A percentile compares a stretch with the other conserved stretches of the same genome.
These are phyloP conservation scores for Nannoperca australis DNA, from an alignment of 2,797 vertebrate genomes.

Conservation along the genomic window DNA sequence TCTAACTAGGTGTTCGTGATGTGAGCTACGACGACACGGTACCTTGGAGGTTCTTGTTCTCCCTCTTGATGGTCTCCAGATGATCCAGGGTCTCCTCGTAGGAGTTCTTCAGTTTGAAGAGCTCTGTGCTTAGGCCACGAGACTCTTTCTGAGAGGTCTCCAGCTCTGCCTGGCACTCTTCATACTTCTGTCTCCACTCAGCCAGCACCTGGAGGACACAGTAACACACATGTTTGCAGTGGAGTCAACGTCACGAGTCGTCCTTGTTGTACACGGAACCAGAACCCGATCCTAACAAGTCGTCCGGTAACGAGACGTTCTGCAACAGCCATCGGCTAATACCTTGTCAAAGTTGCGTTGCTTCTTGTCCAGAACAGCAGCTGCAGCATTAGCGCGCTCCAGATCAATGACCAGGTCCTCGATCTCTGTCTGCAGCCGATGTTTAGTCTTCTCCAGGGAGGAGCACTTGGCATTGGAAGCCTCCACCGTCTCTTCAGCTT, in stretches of 20 bases:
- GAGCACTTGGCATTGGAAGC: slow-evolving; percentile 92
- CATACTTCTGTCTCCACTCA: slow-evolving; percentile 92
- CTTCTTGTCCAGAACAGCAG: slow-evolving; percentile 92
- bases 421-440: slow-evolving; percentile 93
- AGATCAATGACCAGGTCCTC: slow-evolving; percentile 93
- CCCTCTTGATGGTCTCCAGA: slow-evolving; percentile 91
- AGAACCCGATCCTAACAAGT: background rate
- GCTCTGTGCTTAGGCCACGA: slow-evolving; percentile 91
- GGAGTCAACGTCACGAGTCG: background rate
- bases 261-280: background rate
- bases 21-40: background rate
- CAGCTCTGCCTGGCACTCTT: slow-evolving; percentile 92
- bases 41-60: slow-evolving; percentile 98
- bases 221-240: background rate
- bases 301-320: background rate
- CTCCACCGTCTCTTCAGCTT: slow-evolving; percentile 92
- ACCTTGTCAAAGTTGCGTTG: slow-evolving; percentile 93
- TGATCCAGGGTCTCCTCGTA: slow-evolving; percentile 93
- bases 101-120: slow-evolving; percentile 93
- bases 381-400: slow-evolving; percentile 90
- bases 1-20: background rate
- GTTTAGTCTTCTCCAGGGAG: slow-evolving; percentile 95
- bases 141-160: slow-evolving; percentile 92
- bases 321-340: background rate
- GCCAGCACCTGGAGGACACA: slow-evolving; percentile 78